Base-by-base conservation (phyloP, 2,113 vertebrate genomes). In the Cololabis saira region DNA sequence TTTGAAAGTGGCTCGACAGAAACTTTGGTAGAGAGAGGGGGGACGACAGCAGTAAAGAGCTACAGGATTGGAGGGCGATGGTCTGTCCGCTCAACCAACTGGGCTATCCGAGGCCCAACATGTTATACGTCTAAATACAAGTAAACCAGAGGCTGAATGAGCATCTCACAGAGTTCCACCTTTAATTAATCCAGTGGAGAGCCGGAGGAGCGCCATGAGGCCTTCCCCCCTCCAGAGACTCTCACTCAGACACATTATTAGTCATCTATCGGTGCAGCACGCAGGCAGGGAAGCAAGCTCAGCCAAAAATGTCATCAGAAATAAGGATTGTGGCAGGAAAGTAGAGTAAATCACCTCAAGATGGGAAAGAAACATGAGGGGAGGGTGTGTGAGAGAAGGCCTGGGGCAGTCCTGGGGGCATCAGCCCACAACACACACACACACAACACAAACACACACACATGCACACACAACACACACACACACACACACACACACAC, bases 101-200 rank as follows among this genome's bases (percentile, higher is more conserved):
- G 24, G 5, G 24, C 24, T 5, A 27, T 27, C 24, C 24, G 24
- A 5, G 24, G 24, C 24, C 24, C 24, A 37, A 37, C 6, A 37
- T 7, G 3, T 37, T 37, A 37, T 11, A 37, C 33, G 49, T 37
- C 53, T 42, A 47, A 37, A 71, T 24, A 61, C 42, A 43, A 45
- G 3, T 33, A 44, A 19, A 66, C 50, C 52, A 9, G 17, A 66
- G 60, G 57, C 22, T 37, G 27, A 41, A 18, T 17, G 18, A 37
- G 41, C 17, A 33, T 67, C 45, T 18, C 42, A 52, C 50, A 37
- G 10, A 41, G 40, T 58, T 70, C 58, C 64, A 79, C 67, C 81
- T 82, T 83, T 82, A 83, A 80, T 84, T 76, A 80, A 73, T 71
- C 60, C 69, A 65, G 27, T 55, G 45, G 62, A 64, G 61, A 70